These are phyloP conservation scores for Amphipoea oculea DNA, from an alignment of 2,888 invertebrate genomes.

Conservation along the genomic window DNA sequence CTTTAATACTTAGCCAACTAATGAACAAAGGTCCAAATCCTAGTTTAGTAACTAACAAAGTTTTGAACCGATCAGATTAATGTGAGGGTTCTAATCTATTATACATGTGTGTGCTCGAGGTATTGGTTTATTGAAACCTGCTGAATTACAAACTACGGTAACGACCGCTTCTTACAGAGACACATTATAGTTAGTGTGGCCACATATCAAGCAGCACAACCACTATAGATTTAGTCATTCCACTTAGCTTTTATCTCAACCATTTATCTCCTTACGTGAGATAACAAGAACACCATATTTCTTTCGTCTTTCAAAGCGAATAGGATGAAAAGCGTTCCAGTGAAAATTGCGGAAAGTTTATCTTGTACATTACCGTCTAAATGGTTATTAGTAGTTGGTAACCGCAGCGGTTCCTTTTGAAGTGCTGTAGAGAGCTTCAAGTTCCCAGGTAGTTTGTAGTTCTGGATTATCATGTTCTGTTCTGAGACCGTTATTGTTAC, in stretches of 20 bases:
- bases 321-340: slow-evolving; percentile 10
- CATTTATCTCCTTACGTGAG: not conserved
- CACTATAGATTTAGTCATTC: not conserved
- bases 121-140: slow-evolving; percentile 63
- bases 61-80: slow-evolving; percentile 56
- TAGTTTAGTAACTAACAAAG: slow-evolving; percentile 49
- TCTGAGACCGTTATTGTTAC: slow-evolving; percentile 9
- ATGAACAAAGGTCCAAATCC: slow-evolving; percentile 41
- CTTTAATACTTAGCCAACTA: slow-evolving; percentile 20
- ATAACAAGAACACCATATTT: slow-evolving; percentile 15
- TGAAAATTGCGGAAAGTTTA: slow-evolving; percentile 34
- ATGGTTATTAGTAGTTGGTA: slow-evolving; percentile 50
- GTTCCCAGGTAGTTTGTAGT: slow-evolving; percentile 49
- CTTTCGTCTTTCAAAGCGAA: slow-evolving; percentile 6
- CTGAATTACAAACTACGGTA: slow-evolving; percentile 48
- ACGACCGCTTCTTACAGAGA: slow-evolving; percentile 13
- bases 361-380: slow-evolving; percentile 35
- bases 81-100: slow-evolving; percentile 60
- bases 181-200: not conserved
- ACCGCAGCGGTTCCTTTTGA: slow-evolving; percentile 40
- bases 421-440: slow-evolving; percentile 36
- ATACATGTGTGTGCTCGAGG: slow-evolving; percentile 43
- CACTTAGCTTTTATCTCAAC: not conserved
- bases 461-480: slow-evolving; percentile 43
- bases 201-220: not conserved